Percentiles rank a stretch among this genome's conserved stretches.
Conservation (phyloP, 2,888 invertebrate species). For the Callimorpha dominula region DNA sequence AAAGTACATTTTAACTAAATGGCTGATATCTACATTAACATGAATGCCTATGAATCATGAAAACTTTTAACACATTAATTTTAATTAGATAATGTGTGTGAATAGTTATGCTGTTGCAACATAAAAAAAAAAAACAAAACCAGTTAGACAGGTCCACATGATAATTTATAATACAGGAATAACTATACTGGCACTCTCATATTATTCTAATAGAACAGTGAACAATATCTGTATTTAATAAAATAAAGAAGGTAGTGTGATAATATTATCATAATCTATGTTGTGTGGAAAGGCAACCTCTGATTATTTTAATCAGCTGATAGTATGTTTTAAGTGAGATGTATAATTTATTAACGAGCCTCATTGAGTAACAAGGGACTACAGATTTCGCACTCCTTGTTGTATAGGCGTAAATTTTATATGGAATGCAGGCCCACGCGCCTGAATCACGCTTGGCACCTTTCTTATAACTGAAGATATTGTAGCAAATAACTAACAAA, state of each 20-base stretch:
- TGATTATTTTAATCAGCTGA: slow-evolving; percentile 25
- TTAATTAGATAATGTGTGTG: neutral
- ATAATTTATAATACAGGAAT: neutral
- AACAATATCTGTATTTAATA: neutral
- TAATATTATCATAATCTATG: slow-evolving; percentile 16
- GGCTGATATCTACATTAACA: neutral
- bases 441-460: slow-evolving; percentile 32
- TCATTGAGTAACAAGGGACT: slow-evolving; percentile 42
- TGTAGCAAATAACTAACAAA: slow-evolving; percentile 9
- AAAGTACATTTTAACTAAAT: neutral
- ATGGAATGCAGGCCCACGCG: slow-evolving; percentile 47
- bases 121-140: neutral
- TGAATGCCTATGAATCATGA: neutral
- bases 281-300: neutral
- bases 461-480: slow-evolving; percentile 31
- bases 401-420: slow-evolving; percentile 49
- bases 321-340: slow-evolving; percentile 17
- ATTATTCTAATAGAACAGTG: too few relatives aligned
- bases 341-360: slow-evolving; percentile 37
- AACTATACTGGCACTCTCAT: neutral
- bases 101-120: neutral
- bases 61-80: neutral
- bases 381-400: slow-evolving; percentile 24
- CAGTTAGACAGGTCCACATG: neutral
- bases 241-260: slow-evolving; percentile 36